Evolutionary conservation across 2,888 invertebrate species (phyloP).

Genomic region (Scelioninae gen. 1): DNA sequence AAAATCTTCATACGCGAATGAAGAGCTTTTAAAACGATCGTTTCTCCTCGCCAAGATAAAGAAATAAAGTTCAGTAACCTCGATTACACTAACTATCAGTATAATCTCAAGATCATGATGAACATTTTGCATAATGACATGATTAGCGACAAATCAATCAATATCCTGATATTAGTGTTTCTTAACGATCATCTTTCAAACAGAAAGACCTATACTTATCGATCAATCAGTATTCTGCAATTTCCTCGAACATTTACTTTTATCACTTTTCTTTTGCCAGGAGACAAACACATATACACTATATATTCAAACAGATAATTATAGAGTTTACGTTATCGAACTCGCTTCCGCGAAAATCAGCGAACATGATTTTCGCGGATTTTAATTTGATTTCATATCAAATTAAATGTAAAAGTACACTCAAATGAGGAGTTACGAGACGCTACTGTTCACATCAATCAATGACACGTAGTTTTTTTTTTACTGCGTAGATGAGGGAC

Average conservation of each 20-base stretch:
- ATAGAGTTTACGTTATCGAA: neutral
- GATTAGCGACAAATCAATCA: too few species aligned
- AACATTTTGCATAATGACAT: too few species aligned
- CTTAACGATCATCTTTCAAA: too few species aligned
- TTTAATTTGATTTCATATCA: neutral
- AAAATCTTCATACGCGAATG: too few species aligned
- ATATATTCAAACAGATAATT: neutral
- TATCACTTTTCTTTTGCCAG: too few species aligned
- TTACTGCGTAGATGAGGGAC: neutral
- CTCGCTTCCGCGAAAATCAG: neutral
- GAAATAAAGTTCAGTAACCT: too few species aligned
- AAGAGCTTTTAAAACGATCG: too few species aligned
- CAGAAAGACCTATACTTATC: neutral
- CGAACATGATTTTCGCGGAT: neutral
- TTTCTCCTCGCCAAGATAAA: too few species aligned
- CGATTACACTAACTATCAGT: too few species aligned
- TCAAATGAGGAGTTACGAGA: conserved; percentile 13
- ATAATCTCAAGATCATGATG: too few species aligned
- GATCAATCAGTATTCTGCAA: neutral
- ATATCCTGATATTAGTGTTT: neutral
- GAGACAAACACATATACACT: neutral
- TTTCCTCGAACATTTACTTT: neutral
- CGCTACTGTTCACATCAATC: conserved; percentile 9
- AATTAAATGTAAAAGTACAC: neutral
- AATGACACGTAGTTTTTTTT: conserved; percentile 8